Percentiles rank a stretch among this genome's conserved stretches.
These are phyloP conservation scores for Emydocephalus ijimae DNA, from an alignment of 2,113 vertebrate species.

Conservation along the genomic window DNA sequence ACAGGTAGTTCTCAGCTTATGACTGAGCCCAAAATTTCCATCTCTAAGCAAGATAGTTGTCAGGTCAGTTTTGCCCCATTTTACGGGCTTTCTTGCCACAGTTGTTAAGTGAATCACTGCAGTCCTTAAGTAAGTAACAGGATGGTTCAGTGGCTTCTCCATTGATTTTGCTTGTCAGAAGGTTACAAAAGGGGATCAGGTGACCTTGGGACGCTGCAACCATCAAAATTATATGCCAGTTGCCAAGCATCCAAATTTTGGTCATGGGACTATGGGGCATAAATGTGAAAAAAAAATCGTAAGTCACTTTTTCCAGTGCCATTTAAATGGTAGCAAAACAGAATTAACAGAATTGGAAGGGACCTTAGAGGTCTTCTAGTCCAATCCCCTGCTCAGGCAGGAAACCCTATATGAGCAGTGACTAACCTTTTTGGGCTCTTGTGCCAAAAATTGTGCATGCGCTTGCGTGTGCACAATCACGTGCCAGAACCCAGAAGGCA, in stretches of 20 bases:
- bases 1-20: not conserved
- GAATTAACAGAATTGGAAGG: too few relatives aligned
- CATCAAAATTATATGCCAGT: not conserved
- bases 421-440: too few relatives aligned
- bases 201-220: not conserved
- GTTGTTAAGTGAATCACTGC: not conserved
- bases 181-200: not conserved
- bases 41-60: not conserved
- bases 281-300: not conserved
- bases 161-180: not conserved
- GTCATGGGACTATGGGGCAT: not conserved
- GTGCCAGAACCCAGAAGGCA: too few relatives aligned
- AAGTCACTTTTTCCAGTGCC: not conserved
- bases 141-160: not conserved
- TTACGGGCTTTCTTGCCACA: not conserved
- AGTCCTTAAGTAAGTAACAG: not conserved
- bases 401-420: too few relatives aligned
- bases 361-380: too few relatives aligned
- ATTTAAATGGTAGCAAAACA: not conserved
- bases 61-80: too few relatives aligned
- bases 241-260: too few relatives aligned
- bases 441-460: too few relatives aligned
- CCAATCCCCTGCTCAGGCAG: too few relatives aligned
- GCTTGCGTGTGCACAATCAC: too few relatives aligned
- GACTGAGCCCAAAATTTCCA: not conserved